A percentile compares a stretch with the other conserved stretches of the same genome.
phyloP scores from a whole-genome alignment of 2,888 invertebrate genomes.

The Melanophora roralis region DNA sequence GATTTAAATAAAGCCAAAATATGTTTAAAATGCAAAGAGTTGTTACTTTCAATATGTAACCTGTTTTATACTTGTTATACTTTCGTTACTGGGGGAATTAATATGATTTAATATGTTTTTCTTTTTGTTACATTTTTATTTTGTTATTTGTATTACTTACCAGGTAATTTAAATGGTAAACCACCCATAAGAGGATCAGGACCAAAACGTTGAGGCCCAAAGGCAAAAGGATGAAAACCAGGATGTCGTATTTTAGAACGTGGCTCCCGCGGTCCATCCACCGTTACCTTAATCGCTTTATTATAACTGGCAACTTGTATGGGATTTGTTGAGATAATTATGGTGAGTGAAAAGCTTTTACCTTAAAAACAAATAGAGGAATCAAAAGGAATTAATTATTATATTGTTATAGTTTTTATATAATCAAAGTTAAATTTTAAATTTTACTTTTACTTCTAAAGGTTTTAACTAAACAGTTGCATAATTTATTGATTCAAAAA shows the following conservation, averaged over 20 bases:
- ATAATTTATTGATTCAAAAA: not conserved
- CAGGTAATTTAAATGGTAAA: slow-evolving; percentile 90
- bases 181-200: slow-evolving; percentile 88
- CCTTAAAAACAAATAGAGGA: slow-evolving; percentile 81
- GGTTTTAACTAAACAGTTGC: not conserved
- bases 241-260: slow-evolving; percentile 94
- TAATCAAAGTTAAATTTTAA: not conserved
- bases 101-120: slow-evolving; percentile 37
- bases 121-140: not conserved
- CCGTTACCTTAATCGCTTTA: slow-evolving; percentile 99
- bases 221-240: slow-evolving; percentile 92
- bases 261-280: slow-evolving; percentile 98
- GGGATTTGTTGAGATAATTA: slow-evolving; percentile 94
- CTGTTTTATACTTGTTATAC: not conserved
- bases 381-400: not conserved
- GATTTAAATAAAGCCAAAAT: slow-evolving; percentile 36
- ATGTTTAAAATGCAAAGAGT: not conserved
- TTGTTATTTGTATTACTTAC: slow-evolving; percentile 78
- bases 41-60: not conserved
- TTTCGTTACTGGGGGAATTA: slow-evolving; percentile 56
- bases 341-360: slow-evolving; percentile 97
- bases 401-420: not conserved
- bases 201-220: slow-evolving; percentile 88
- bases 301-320: slow-evolving; percentile 97
- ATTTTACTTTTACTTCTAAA: not conserved